Base-by-base conservation (phyloP, 2,113 vertebrate species). In the Agelaius tricolor region DNA sequence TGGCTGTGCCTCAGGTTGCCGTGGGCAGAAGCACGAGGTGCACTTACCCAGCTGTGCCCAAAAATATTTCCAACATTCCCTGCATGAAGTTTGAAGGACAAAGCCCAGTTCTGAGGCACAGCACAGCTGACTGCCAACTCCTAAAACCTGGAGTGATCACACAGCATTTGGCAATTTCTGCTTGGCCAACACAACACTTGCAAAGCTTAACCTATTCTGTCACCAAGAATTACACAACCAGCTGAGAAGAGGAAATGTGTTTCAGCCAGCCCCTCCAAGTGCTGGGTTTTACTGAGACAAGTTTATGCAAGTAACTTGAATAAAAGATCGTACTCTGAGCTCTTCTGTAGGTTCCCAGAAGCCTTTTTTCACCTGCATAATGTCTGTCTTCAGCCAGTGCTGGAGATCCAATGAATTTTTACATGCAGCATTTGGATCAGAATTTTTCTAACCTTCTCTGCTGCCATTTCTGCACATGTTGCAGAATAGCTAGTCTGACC, bases 1-100 rank as follows among this genome's bases (percentile, higher is more conserved):
- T 4, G 10, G 57, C 84, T 61, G 28, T 79, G 44, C 62, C 2
- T 0, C 28, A 78, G 68, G 35, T 21, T 9, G 0, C 66, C 0
- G 0, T 14, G 41, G 61, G 59, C 79, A 91, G 81, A 73, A 94
- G 37, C 41, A 85, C 21, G 27, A 83, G 66, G 39, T 80, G 41
- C 21, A 21, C 17, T 59, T 55, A 46, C 17, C 43, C 52, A 46
- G 15, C 17, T 69, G 23, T 47, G 68, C 22, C 57, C 37, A 30
- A 57, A 93, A 76, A 28, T 22, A 58, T 28, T 91, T 63, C 68
- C 75, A 88, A 2, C 6, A 1, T 86, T 62, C 28, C 57, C 57
- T 84, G 68, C 33, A 35, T 11, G 31, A 89, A 68, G 37, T 21
- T 14, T 43, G 37, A 84, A 18, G 16, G 15, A 68, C 9, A 44